These are phyloP conservation scores for Typhlichthys eigenmanni DNA, from an alignment of 2,797 vertebrate species.

Conservation along the genomic window DNA sequence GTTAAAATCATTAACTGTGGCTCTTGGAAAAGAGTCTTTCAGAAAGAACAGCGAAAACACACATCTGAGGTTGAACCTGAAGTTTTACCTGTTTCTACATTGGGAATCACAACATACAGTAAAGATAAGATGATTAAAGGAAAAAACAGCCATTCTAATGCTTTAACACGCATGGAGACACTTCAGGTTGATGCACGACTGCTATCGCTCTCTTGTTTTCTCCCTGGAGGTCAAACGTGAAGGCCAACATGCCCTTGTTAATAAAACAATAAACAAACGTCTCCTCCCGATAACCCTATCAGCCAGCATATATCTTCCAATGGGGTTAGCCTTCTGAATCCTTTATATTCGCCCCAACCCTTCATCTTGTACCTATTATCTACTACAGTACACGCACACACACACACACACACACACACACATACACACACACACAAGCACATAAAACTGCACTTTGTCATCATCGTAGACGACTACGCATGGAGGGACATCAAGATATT, in stretches of 20 bases:
- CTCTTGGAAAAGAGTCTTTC: conserved; percentile 1
- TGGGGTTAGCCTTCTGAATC: conserved; percentile 43
- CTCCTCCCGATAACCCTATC: conserved; percentile 55
- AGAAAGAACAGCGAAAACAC: background rate
- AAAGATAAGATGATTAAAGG: too few species aligned
- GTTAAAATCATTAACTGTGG: background rate
- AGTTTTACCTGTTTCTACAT: background rate
- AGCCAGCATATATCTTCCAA: conserved; percentile 33
- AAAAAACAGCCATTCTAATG: too few species aligned
- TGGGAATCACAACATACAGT: background rate
- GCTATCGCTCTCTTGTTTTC: conserved; percentile 45
- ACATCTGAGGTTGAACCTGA: background rate
- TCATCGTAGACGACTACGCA: conserved; percentile 14
- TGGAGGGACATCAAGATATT: conserved; percentile 8
- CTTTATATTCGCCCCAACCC: conserved; percentile 23
- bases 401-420: conserved; percentile 1
- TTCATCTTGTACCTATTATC: conserved; percentile 37
- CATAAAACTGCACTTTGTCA: conserved; percentile 16
- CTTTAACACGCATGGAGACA: too few species aligned
- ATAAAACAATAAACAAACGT: conserved; percentile 80
- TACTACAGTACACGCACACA: conserved; percentile 15
- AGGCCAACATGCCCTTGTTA: conserved; percentile 75
- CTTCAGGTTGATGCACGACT: conserved; percentile 47
- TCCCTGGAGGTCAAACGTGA: conserved; percentile 70
- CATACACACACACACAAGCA: background rate